Conservation (phyloP, 2,888 invertebrate genomes). For the Cheilosia soror region DNA sequence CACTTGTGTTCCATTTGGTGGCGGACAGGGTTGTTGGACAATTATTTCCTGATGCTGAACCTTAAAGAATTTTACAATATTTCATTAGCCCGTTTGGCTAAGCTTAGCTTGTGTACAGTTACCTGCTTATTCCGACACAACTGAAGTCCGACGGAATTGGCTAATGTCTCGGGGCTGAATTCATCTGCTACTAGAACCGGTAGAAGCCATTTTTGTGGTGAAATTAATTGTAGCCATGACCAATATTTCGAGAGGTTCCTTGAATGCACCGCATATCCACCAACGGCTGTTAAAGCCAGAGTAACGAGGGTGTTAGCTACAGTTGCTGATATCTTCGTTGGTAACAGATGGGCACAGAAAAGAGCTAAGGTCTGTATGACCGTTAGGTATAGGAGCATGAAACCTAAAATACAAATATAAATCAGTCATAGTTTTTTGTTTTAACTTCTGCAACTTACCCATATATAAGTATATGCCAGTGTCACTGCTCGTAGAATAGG, state of each 20-base stretch:
- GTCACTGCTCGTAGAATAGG: constrained; percentile 87
- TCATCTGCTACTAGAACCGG: constrained; percentile 88
- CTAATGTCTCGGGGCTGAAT: constrained; percentile 87
- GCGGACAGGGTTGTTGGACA: constrained; percentile 91
- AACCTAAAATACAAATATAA: constrained; percentile 84
- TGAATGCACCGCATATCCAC: constrained; percentile 89
- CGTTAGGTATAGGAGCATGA: constrained; percentile 89
- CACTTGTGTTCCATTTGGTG: constrained; percentile 91
- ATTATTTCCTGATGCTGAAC: constrained; percentile 94
- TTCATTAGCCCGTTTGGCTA: constrained; percentile 9
- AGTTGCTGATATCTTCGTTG: constrained; percentile 87
- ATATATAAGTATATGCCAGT: constrained; percentile 90
- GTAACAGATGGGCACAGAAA: constrained; percentile 88
- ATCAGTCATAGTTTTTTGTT: neutral
- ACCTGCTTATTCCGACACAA: constrained; percentile 90
- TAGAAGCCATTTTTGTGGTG: constrained; percentile 90
- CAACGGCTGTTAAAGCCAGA: constrained; percentile 86
- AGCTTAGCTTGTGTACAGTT: constrained; percentile 43
- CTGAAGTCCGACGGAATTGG: constrained; percentile 84
- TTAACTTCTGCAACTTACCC: constrained; percentile 84
- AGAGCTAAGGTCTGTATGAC: constrained; percentile 88
- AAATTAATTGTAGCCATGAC: constrained; percentile 88
- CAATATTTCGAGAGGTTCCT: constrained; percentile 88
- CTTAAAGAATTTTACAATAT: constrained; percentile 81
- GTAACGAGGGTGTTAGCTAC: constrained; percentile 86